These are phyloP conservation scores for Euwallacea similis DNA, from an alignment of 1,140 invertebrate genomes.

Conservation along the genomic window DNA sequence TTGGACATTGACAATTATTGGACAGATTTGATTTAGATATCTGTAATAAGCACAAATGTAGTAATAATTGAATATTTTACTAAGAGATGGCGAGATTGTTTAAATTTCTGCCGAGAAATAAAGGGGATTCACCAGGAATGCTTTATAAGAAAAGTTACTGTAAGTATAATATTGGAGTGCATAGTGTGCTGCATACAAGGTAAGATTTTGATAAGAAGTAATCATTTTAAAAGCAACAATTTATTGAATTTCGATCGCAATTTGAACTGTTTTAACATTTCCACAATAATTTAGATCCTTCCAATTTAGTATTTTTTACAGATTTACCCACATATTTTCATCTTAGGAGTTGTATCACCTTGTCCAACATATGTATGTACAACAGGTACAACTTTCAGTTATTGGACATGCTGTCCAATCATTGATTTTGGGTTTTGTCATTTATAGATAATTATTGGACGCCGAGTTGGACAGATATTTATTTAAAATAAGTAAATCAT, in stretches of 20 bases:
- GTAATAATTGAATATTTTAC: neutral
- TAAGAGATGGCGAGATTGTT: neutral
- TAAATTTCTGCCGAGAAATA: neutral
- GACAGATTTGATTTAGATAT: neutral
- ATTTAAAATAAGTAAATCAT: too few relatives aligned
- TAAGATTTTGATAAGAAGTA: neutral
- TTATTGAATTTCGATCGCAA: neutral
- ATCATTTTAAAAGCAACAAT: slow-evolving; percentile 3
- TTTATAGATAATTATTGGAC: neutral
- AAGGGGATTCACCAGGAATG: neutral
- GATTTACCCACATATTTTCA: too few relatives aligned
- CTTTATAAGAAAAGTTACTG: slow-evolving; percentile 1
- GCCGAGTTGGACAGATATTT: too few relatives aligned
- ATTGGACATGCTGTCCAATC: neutral
- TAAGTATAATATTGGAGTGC: neutral
- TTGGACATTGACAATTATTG: too few relatives aligned
- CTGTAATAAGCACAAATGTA: neutral
- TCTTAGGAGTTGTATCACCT: neutral
- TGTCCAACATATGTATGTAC: neutral
- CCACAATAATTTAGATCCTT: neutral
- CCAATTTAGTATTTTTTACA: too few relatives aligned
- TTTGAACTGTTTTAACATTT: neutral
- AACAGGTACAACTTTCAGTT: neutral
- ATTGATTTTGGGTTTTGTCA: neutral
- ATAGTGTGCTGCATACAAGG: neutral